These are phyloP conservation scores for Irena cyanogastra DNA, from an alignment of 2,113 vertebrate species.

Conservation along the genomic window DNA sequence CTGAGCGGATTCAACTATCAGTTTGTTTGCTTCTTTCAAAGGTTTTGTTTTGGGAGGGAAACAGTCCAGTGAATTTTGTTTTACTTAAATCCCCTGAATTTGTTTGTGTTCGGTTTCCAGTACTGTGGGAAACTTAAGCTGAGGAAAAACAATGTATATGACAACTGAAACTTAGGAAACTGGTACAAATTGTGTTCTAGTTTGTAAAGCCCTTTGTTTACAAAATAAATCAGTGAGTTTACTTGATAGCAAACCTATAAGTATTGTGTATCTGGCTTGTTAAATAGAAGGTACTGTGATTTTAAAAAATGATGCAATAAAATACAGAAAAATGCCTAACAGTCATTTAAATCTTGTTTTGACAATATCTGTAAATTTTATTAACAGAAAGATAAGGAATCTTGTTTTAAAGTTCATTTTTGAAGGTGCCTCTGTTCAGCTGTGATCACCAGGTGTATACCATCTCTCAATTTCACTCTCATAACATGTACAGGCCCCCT, in stretches of 20 bases:
- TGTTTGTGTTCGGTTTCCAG: neutral
- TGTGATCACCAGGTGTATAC: neutral
- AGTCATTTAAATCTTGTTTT: neutral
- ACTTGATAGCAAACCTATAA: neutral
- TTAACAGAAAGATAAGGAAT: neutral
- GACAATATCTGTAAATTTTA: neutral
- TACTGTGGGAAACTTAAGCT: neutral
- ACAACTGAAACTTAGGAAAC: neutral
- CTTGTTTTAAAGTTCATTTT: neutral
- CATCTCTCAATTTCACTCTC: rapidly evolving
- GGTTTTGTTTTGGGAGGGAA: neutral
- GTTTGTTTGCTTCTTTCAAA: neutral
- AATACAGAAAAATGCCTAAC: neutral
- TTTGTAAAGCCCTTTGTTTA: neutral
- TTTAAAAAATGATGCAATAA: neutral
- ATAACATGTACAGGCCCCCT: neutral
- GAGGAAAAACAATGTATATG: neutral
- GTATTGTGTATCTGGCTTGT: neutral
- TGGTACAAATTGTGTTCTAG: neutral
- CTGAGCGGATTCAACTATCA: neutral
- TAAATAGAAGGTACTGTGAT: neutral
- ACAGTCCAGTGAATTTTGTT: neutral
- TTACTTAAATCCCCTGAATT: neutral
- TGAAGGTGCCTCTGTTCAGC: neutral
- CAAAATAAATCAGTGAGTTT: neutral